Percentiles rank a stretch among this genome's conserved stretches.
These are phyloP conservation scores for Nebria ingens DNA, from an alignment of 1,140 invertebrate species.

Conservation along the genomic window DNA sequence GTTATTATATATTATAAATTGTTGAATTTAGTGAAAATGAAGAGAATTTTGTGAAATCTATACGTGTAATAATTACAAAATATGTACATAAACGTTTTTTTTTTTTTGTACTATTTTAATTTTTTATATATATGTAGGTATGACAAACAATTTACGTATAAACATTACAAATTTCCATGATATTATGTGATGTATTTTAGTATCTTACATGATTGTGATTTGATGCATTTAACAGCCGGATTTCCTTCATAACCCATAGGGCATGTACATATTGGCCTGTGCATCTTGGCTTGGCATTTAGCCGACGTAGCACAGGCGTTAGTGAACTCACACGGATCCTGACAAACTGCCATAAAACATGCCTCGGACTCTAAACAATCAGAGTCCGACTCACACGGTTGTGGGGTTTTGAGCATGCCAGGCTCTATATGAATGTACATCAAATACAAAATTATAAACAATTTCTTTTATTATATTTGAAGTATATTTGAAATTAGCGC, in stretches of 20 bases:
- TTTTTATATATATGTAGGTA: too few species aligned
- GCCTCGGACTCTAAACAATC: constrained; percentile 65
- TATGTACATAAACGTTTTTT: too few species aligned
- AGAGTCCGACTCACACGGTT: constrained; percentile 60
- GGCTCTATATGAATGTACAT: constrained; percentile 41
- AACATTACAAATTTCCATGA: too few species aligned
- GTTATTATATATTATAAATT: too few species aligned
- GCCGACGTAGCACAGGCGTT: constrained; percentile 59
- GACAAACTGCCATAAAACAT: constrained; percentile 60
- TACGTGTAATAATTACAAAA: too few species aligned
- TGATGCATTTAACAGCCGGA: constrained; percentile 60
- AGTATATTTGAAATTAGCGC: too few species aligned
- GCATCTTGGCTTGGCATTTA: constrained; percentile 60
- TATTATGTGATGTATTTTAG: constrained; percentile 10
- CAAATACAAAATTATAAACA: not conserved
- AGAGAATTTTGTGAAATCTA: too few species aligned
- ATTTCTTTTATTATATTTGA: too few species aligned
- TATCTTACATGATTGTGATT: constrained; percentile 57
- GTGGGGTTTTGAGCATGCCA: constrained; percentile 50
- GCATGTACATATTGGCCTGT: constrained; percentile 67
- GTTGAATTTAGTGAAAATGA: too few species aligned
- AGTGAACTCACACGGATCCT: constrained; percentile 63
- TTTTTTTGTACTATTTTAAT: too few species aligned
- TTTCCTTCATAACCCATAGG: constrained; percentile 63
- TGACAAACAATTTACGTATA: too few species aligned